A percentile compares a stretch with the other conserved stretches of the same genome.
phyloP scores from a whole-genome alignment of 2,888 invertebrate species.

The Himalopsyche japonica region DNA sequence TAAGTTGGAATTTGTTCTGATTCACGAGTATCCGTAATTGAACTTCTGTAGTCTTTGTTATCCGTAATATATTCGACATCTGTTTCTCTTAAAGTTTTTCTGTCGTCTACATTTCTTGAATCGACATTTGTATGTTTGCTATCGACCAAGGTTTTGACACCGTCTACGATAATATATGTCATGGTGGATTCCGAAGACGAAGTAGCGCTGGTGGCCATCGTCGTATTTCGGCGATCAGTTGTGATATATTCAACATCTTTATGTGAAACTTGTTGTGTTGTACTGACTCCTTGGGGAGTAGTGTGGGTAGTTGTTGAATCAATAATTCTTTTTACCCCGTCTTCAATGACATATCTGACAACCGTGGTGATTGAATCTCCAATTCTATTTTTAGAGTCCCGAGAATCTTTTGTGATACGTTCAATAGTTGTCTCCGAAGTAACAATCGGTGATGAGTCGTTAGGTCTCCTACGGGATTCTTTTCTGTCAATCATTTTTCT shows the following conservation, averaged over 20 bases:
- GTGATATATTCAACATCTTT: neutral
- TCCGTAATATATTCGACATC: neutral
- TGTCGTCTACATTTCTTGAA: conserved; percentile 13
- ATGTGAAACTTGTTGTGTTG: neutral
- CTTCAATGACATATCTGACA: conserved; percentile 18
- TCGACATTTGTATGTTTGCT: conserved; percentile 13
- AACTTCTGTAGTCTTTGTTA: neutral
- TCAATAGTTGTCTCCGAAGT: neutral
- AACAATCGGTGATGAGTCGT: neutral
- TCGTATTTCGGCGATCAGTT: neutral
- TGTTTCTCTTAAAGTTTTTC: neutral
- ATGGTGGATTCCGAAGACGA: neutral
- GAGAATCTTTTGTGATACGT: neutral
- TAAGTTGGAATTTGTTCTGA: conserved; percentile 2
- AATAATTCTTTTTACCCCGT: conserved; percentile 23
- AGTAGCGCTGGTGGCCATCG: neutral
- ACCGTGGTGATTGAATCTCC: neutral
- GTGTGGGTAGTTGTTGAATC: conserved; percentile 5
- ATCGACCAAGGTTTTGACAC: conserved; percentile 15
- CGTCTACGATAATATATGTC: conserved; percentile 8
- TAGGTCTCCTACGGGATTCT: neutral
- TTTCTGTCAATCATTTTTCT: conserved; percentile 9
- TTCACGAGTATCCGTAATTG: neutral
- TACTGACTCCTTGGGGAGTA: neutral
- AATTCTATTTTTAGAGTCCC: neutral